Conservation (phyloP, 2,113 vertebrate genomes). For the Solea solea region DNA sequence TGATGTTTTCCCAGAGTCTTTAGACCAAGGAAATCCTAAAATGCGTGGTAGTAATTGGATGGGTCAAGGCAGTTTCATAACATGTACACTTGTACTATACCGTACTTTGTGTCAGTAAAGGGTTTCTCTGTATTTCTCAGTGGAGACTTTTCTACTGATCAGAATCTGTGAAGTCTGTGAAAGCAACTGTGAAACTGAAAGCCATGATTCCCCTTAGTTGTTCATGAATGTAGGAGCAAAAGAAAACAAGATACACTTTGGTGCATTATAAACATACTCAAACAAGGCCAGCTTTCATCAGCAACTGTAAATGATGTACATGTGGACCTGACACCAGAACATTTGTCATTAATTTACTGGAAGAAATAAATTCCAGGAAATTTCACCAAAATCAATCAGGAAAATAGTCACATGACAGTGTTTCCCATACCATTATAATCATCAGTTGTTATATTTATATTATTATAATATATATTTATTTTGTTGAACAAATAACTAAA, state of each 20-base stretch:
- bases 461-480: too few relatives aligned
- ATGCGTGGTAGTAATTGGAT: not conserved
- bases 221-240: too few relatives aligned
- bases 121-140: too few relatives aligned
- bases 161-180: not conserved
- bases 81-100: not conserved
- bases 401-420: too few relatives aligned
- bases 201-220: not conserved
- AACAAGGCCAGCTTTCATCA: not conserved
- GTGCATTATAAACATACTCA: not conserved
- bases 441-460: too few relatives aligned
- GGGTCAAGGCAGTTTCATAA: not conserved
- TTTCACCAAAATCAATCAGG: too few relatives aligned
- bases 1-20: slow-evolving; percentile 17
- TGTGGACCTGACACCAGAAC: not conserved
- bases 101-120: not conserved
- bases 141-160: not conserved
- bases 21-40: not conserved
- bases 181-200: not conserved
- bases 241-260: not conserved
- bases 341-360: not conserved
- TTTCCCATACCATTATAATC: too few relatives aligned
- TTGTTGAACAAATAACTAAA: too few relatives aligned
- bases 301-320: not conserved
- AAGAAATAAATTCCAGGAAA: slow-evolving; percentile 1